Base-by-base conservation (phyloP, 2,113 vertebrate species). In the Zapus hudsonius region DNA sequence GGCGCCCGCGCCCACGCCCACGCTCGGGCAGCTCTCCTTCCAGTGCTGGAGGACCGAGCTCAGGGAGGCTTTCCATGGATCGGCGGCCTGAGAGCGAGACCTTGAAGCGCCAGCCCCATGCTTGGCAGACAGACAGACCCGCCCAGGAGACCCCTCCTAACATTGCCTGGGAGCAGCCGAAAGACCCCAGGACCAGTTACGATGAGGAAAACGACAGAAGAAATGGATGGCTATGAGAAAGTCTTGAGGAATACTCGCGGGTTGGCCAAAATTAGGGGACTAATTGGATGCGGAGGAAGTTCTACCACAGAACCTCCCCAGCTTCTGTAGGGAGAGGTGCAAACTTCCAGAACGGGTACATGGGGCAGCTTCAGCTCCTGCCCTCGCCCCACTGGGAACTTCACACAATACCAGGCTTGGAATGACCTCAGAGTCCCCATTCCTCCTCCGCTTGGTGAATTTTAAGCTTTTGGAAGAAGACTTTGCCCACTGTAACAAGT, bases 381-480 rank as follows among this genome's bases (percentile, higher is more conserved):
- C 69, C 72, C 61, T 74, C 55, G 36, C 44, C 55, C 4, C 31
- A 40, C n/a, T 67, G 78, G 89, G 87, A 96, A 73, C 88, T 87
- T 90, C 23, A 52, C 38, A 91, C 22, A 72, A 67, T 78, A 74
- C 66, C 44, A 27, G 12, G 27, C 84, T 83, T 82, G 52, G 64
- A 94, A 47, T 67, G 47, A 90, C 64, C 83, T 63, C 64, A 0
- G 5, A 70, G 79, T 36, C 36, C 69, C 81, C 40, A 63, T 40
- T 72, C 63, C 76, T 63, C 78, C 85, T 66, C 33, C 67, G 75
- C 78, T 74, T 27, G 13, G 75, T 42, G 78, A 88, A 85, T 33
- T 92, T 23, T 80, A 79, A 70, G n/a, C 64, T 74, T 88, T 90
- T 74, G 57, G 63, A 27, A 90, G 78, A 84, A 84, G 55, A 42